Evolutionary conservation across 1,140 invertebrate species (phyloP), one percentile per base, ranked within the genome.

Genomic region (Onthophagus taurus): DNA sequence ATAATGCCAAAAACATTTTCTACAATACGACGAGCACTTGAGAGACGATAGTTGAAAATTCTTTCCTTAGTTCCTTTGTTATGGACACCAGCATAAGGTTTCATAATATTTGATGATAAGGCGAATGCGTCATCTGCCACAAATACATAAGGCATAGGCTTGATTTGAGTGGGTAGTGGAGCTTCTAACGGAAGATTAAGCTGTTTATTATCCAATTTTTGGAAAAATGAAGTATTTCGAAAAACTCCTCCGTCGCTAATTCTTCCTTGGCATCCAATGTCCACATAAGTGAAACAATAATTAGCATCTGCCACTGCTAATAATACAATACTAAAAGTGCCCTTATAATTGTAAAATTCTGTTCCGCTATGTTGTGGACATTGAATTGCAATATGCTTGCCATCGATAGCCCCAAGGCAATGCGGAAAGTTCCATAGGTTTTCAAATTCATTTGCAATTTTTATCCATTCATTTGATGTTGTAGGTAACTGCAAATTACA

Each of bases 1-100:
- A 74, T 47, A 34, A 74, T 71, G 11, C 70, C 71, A 56, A 75
- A 74, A 1, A 61, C 61, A 58, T 72, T 74, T 60, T 76, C 72
- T 5, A 71, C 60, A 18, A 67, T 57, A 48, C 62, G 57, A 9
- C 64, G 48, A 18, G 61, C 59, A 42, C 59, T 47, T 17, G 57
- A 67, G 13, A 67, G 30, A 6, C 55, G 39, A 50, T 67, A 60
- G 39, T 68, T 68, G 45, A 63, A 70, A 39, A 63, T 47, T 44
- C 55, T 48, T 61, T 66, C 41, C 42, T 47, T 47, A 26, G 56
- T 47, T 14, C 53, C 48, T 33, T 46, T 48, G 11, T 66, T 44
- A 47, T 60, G 54, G 13, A 55, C 46, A 33, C 59, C 59, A 36
- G 58, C 44, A 53, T 61, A 73, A 9, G 68, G 70, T 42, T 69